Evolutionary conservation across 2,113 vertebrate genomes (phyloP), one percentile per base, ranked within the genome.

Genomic region (Paradisaea rubra): DNA sequence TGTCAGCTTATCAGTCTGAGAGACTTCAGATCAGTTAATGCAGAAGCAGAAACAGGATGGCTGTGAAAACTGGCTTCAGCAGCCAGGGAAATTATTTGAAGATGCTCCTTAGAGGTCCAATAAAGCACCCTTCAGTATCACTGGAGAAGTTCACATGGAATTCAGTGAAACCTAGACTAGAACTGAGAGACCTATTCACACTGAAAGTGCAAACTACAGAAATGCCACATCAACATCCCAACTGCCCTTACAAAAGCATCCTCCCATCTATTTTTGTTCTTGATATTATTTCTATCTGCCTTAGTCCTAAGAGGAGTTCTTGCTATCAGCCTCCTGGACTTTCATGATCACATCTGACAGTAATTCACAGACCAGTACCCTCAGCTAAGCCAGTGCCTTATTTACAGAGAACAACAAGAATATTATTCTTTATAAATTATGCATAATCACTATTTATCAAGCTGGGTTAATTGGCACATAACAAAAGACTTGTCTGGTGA

Each of bases 381-480:
- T 79, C 77, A 61, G 79, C 57, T 89, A 91, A 89, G 77, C 49
- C 91, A 76, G 41, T 49, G 65, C 28, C 41, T 94, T 93, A 95
- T 96, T 97, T 94, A 94, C 73, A 91, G 77, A 53, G 57, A 94
- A 93, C 44, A 73, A 93, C 0, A 42, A 93, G 89, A 94, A 95
- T 94, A 95, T 95, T 93, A 89, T 66, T 87, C 77, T 83, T 28
- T 85, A 94, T 95, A 96, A 95, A 96, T 96, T 89, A 96, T 91
- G 92, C 95, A 93, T 97, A 97, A 97, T 96, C 91, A 96, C 96
- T 97, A 91, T 97, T 97, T 97, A 97, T 96, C 95, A 96, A 91
- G 94, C 89, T 95, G 91, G 81, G 96, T 96, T 97, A 97, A 97
- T 96, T 95, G 93, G 89, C 95, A 96, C 81, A 94, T 85, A 94